Evolutionary conservation across 2,797 vertebrate species (phyloP), one percentile per base, ranked within the genome.

Genomic region (Leptoclinus maculatus): DNA sequence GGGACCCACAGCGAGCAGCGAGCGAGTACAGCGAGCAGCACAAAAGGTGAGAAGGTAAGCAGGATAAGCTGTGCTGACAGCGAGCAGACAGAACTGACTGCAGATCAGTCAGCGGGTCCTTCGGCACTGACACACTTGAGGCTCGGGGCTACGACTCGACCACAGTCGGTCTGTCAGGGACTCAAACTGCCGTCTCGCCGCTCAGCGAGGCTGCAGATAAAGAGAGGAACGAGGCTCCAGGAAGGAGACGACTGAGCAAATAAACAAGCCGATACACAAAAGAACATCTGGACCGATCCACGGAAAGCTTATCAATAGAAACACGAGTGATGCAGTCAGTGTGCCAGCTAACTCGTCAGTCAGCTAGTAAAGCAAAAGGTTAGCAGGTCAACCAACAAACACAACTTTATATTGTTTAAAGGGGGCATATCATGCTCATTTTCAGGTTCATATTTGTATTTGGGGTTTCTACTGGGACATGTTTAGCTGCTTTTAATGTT

Each of bases 21-120:
- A n/a, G n/a, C n/a, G n/a, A n/a, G n/a, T n/a, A n/a, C 4, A 62
- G 7, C 11, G 2, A 45, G 53, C 39, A 56, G 73, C 76, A 78
- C 67, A 80, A 75, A 78, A 74, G 80, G 71, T 71, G 71, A 53
- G 57, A 43, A 67, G 66, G 54, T 57, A 34, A 77, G 65, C 1
- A n/a, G 82, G 75, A 75, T 79, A 68, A 84, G 62, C 73, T 78
- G 45, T 19, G 78, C 80, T 82, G 86, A 84, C 82, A 75, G 77
- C 34, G 0, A 70, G 77, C 83, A 78, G 83, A 83, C 74, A 82
- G 41, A 53, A 71, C 74, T 19, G 66, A 57, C 76, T 66, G 83
- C 58, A 57, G 82, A 86, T 87, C 88, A 83, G 82, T 78, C 58
- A 66, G 77, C 1, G 34, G 68, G 67, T 83, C 74, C 27, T 74